Base-by-base conservation (phyloP, 2,113 vertebrate genomes). In the Aramus guarauna region DNA sequence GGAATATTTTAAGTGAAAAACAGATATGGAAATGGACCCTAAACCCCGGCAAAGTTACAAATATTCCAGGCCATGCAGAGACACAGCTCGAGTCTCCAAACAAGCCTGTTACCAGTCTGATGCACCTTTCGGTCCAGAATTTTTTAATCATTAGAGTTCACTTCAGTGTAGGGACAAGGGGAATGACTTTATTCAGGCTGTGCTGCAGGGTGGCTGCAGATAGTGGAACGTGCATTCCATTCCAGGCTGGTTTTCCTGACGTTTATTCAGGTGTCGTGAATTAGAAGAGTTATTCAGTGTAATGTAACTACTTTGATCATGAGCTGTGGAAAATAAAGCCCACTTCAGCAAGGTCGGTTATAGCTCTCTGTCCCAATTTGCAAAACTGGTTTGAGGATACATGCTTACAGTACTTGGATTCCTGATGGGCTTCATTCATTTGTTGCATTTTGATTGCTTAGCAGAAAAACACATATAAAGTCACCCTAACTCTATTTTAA, bases 281-380 rank as follows among this genome's bases (percentile, higher is more conserved):
- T 96, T 72, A 89, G n/a, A 96, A 36, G 85, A 78, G 53, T 58
- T 79, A 78, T 12, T 91, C 78, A 69, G 62, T 78, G 73, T 81
- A 91, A 72, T 2, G 3, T 68, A 90, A 67, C 88, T 64, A 30
- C 85, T 95, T 96, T 94, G 91, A 95, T 79, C 73, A 29, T 6
- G 22, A 76, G 59, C 53, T 79, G 58, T 50, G 62, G 86, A 85
- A 97, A 96, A 89, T 48, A 76, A 94, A 94, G n/a, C 53, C 53
- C 45, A 39, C 73, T 90, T 89, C 80, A 91, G 56, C 48, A 78
- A 86, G 66, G 76, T 58, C 66, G 85, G 0, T 76, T 73, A 76
- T 3, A 82, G 45, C 48, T 58, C 75, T 59, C 39, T 73, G 53
- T 77, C 76, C 68, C 80, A 81, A 1, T 90, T 34, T 90, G 36